A percentile compares a stretch with the other conserved stretches of the same genome.
Evolutionary conservation across 2,113 vertebrate species (phyloP).

Genomic region (Gambusia affinis): DNA sequence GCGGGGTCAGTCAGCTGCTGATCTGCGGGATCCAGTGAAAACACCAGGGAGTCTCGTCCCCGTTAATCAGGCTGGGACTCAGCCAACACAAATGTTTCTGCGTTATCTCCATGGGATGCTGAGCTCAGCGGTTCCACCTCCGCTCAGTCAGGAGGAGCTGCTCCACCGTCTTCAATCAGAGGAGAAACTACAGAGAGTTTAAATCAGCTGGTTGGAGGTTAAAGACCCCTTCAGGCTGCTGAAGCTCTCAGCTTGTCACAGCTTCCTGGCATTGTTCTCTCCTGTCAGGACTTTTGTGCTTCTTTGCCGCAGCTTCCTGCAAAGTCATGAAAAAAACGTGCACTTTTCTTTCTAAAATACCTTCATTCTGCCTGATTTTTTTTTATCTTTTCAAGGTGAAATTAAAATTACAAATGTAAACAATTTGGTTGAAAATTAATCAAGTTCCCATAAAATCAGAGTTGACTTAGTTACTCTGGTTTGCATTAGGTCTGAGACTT

Average conservation of each 20-base stretch:
- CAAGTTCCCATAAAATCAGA: too few relatives aligned
- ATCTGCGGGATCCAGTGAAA: slow-evolving; percentile 19
- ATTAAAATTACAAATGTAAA: too few relatives aligned
- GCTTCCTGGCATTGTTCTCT: slow-evolving; percentile 73
- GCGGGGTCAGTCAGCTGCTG: slow-evolving; percentile 57
- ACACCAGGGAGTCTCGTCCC: slow-evolving; percentile 30
- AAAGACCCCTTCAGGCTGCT: slow-evolving; percentile 49
- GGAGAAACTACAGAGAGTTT: slow-evolving; percentile 3
- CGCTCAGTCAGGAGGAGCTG: not conserved
- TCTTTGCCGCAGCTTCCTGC: not conserved
- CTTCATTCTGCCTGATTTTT: too few relatives aligned
- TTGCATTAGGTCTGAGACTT: too few relatives aligned
- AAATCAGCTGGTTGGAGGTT: slow-evolving; percentile 21
- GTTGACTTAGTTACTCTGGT: too few relatives aligned
- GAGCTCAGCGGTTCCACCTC: slow-evolving; percentile 5
- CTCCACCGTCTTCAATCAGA: not conserved
- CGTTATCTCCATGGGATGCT: not conserved
- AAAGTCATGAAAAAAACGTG: not conserved
- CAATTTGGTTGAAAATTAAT: too few relatives aligned
- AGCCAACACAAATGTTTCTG: slow-evolving; percentile 61
- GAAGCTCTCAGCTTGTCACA: slow-evolving; percentile 11
- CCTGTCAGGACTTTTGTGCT: slow-evolving; percentile 21
- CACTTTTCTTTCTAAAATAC: too few relatives aligned
- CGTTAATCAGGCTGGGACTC: slow-evolving; percentile 29
- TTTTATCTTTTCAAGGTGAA: too few relatives aligned